A percentile compares a stretch with the other conserved stretches of the same genome.
phyloP scores from a whole-genome alignment of 1,140 invertebrate species.

The Limonius californicus region DNA sequence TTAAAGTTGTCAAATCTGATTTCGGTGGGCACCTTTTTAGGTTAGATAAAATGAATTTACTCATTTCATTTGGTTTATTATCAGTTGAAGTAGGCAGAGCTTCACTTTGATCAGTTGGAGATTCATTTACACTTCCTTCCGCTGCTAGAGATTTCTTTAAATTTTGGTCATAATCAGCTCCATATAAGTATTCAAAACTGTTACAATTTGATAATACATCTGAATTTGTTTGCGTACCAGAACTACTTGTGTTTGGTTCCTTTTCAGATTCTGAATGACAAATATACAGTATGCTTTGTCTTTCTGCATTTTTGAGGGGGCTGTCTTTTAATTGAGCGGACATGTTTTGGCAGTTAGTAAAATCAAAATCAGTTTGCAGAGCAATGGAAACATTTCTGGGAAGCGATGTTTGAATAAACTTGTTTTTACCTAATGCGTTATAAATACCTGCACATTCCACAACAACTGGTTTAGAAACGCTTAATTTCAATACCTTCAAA shows the following conservation, averaged over 20 bases:
- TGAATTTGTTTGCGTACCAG: slow-evolving; percentile 13
- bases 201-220: slow-evolving; percentile 29
- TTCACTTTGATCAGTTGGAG: too few species aligned
- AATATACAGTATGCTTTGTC: slow-evolving; percentile 14
- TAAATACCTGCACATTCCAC: slow-evolving; percentile 29
- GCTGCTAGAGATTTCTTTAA: background rate
- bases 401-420: slow-evolving; percentile 28
- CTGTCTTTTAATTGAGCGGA: background rate
- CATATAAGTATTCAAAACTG: slow-evolving; percentile 36
- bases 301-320: background rate
- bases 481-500: slow-evolving; percentile 28
- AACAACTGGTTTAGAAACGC: slow-evolving; percentile 32
- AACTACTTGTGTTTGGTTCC: slow-evolving; percentile 15
- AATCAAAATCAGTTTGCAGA: slow-evolving; percentile 31
- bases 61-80: too few species aligned
- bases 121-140: background rate
- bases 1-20: background rate
- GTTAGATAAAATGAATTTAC: too few species aligned
- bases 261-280: background rate
- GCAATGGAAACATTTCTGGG: slow-evolving; percentile 21
- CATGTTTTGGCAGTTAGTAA: too few species aligned
- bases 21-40: too few species aligned
- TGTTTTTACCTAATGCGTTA: slow-evolving; percentile 17
- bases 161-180: background rate
- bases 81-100: too few species aligned